These are phyloP conservation scores for Procambarus clarkii DNA, from an alignment of 1,140 invertebrate species.

Conservation along the genomic window DNA sequence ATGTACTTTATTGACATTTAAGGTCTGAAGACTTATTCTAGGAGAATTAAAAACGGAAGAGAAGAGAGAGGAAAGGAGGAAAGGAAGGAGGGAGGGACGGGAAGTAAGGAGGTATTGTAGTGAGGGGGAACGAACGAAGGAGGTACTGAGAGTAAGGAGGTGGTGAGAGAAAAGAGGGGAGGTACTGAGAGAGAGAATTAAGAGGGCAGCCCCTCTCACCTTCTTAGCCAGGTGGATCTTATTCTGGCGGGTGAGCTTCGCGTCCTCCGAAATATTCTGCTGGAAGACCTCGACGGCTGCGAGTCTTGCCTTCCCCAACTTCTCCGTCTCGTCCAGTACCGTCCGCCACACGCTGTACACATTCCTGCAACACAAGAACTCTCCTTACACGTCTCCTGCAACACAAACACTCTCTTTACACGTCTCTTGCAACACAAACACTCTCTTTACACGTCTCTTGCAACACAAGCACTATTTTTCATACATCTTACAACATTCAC, in stretches of 20 bases:
- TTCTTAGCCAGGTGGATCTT: slow-evolving; percentile 93
- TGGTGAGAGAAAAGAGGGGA: slow-evolving; percentile 34
- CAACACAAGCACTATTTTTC: not conserved
- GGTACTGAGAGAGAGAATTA: slow-evolving; percentile 36
- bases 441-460: too few species aligned
- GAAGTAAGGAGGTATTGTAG: not conserved
- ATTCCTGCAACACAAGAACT: slow-evolving; percentile 82
- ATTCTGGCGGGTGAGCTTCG: slow-evolving; percentile 87
- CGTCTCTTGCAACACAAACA: not conserved
- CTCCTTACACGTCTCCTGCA: too few species aligned
- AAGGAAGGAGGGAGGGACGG: not conserved
- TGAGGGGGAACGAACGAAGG: not conserved
- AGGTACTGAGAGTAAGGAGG: slow-evolving; percentile 26
- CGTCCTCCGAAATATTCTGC: slow-evolving; percentile 94
- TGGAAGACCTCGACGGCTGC: slow-evolving; percentile 95
- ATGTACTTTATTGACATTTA: too few species aligned
- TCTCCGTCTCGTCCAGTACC: slow-evolving; percentile 96
- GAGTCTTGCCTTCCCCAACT: slow-evolving; percentile 90
- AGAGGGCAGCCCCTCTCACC: slow-evolving; percentile 72
- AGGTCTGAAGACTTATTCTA: too few species aligned
- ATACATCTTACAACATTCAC: too few species aligned
- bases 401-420: not conserved
- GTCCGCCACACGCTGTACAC: slow-evolving; percentile 97
- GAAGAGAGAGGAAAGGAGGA: not conserved
- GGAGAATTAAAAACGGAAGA: too few species aligned